A percentile compares a stretch with the other conserved stretches of the same genome.
Evolutionary conservation across 2,113 vertebrate species (phyloP).

Genomic region (Megaceryle maxima): DNA sequence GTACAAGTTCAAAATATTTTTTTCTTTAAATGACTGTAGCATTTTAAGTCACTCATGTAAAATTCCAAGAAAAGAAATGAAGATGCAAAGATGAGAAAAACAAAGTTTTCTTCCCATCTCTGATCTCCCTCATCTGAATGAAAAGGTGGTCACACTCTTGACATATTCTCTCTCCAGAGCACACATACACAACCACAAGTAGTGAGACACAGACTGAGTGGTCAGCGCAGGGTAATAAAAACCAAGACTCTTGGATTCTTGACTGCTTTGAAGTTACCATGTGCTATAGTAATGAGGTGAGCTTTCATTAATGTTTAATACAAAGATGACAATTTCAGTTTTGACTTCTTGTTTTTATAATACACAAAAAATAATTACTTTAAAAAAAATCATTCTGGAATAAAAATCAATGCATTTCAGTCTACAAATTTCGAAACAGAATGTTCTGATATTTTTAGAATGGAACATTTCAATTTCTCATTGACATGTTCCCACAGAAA

Average conservation of each 20-base stretch:
- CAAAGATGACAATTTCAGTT: background rate
- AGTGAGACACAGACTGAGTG: background rate
- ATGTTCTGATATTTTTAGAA: background rate
- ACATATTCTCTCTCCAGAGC: background rate
- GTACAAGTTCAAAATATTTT: background rate
- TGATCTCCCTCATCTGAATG: background rate
- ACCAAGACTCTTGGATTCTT: background rate
- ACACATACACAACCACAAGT: accelerated
- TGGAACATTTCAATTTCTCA: background rate
- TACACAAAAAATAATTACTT: background rate
- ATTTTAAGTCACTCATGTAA: background rate
- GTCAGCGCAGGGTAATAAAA: background rate
- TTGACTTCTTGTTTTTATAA: background rate
- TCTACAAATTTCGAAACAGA: background rate
- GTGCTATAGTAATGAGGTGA: background rate
- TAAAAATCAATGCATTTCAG: background rate
- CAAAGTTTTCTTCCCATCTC: background rate
- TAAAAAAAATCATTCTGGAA: background rate
- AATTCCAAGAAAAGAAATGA: background rate
- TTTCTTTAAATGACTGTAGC: background rate
- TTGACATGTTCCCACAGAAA: background rate
- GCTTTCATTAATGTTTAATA: background rate
- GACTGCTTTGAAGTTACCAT: background rate
- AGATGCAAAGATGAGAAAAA: background rate
- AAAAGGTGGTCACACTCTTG: background rate